These are phyloP conservation scores for Microdon myrmicae DNA, from an alignment of 2,888 invertebrate genomes.

Conservation along the genomic window DNA sequence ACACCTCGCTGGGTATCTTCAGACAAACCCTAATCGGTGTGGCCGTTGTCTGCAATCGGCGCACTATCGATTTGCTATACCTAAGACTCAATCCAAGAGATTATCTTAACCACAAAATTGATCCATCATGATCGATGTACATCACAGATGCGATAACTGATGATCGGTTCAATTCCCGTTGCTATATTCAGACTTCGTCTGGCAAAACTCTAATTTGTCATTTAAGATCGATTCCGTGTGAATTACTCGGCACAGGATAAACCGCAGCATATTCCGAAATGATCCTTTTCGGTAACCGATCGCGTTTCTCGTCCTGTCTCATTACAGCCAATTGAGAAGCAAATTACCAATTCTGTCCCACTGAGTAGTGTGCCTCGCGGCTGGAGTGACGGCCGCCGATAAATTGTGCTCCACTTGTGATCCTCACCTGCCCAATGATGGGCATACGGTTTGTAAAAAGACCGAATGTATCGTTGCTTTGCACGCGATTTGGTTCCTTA, in stretches of 20 bases:
- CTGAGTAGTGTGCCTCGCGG: constrained; percentile 20
- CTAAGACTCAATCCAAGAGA: constrained; percentile 27
- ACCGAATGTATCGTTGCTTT: too few relatives aligned
- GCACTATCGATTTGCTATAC: constrained; percentile 1
- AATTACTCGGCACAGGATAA: constrained; percentile 30
- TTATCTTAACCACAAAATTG: constrained; percentile 51
- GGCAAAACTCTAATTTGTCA: constrained; percentile 44
- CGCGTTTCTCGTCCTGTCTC: constrained; percentile 49
- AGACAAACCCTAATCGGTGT: constrained; percentile 31
- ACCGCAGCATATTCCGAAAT: constrained; percentile 32
- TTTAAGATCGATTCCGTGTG: constrained; percentile 52
- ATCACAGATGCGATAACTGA: constrained; percentile 26
- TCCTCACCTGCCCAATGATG: constrained; percentile 37
- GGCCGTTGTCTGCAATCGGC: constrained; percentile 15
- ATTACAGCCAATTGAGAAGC: constrained; percentile 49
- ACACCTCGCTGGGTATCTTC: constrained; percentile 27
- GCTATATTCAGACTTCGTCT: not conserved
- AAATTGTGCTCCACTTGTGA: constrained; percentile 49
- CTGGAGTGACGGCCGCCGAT: constrained; percentile 8
- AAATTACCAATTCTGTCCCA: constrained; percentile 52
- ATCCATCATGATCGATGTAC: constrained; percentile 40
- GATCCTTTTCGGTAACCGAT: constrained; percentile 47
- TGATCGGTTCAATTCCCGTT: constrained; percentile 15
- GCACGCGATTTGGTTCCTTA: constrained; percentile 45
- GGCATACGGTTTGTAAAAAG: constrained; percentile 4